These are phyloP conservation scores for Erebia palarica DNA, from an alignment of 2,888 invertebrate genomes.

Conservation along the genomic window DNA sequence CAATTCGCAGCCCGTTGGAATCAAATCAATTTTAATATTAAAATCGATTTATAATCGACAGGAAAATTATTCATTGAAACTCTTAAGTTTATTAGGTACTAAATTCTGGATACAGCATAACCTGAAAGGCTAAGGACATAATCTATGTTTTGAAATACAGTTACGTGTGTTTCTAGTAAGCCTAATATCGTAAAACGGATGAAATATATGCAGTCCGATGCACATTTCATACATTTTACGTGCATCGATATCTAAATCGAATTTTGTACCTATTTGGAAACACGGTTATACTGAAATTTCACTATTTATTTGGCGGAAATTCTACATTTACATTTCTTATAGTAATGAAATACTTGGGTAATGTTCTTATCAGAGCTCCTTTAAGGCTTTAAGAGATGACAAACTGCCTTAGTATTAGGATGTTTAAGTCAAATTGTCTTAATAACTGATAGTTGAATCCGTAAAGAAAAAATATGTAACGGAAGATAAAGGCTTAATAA, in stretches of 20 bases:
- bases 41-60: too few species aligned
- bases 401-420: too few species aligned
- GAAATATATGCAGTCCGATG: background rate
- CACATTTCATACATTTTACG: constrained; percentile 7
- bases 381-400: too few species aligned
- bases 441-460: too few species aligned
- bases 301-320: background rate
- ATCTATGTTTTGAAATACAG: background rate
- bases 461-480: too few species aligned
- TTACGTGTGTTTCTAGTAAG: background rate
- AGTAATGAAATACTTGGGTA: background rate
- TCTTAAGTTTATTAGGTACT: background rate
- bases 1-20: too few species aligned
- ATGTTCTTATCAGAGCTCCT: background rate
- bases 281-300: background rate
- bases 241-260: background rate
- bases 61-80: too few species aligned
- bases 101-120: background rate
- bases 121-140: background rate
- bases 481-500: too few species aligned
- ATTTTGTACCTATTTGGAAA: background rate
- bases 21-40: too few species aligned
- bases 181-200: background rate
- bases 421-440: too few species aligned
- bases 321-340: background rate